Evolutionary conservation across 2,113 vertebrate genomes (phyloP).

Genomic region (Gobiocypris rarus): DNA sequence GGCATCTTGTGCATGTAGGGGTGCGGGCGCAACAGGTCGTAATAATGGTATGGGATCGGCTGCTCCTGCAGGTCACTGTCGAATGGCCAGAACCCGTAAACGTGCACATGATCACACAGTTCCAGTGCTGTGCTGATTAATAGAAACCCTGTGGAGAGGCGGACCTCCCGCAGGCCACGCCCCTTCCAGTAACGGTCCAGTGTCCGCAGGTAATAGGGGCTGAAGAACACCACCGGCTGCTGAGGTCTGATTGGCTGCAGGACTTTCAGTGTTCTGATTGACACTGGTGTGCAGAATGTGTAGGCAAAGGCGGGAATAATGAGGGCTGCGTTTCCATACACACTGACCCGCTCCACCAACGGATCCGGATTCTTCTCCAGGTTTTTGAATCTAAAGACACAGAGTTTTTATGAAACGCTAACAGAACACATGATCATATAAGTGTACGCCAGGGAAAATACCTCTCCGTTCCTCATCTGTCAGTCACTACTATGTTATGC

Average conservation of each 20-base stretch:
- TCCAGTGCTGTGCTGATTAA: conserved; percentile 45
- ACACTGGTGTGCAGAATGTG: neutral
- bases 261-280: neutral
- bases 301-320: conserved; percentile 50
- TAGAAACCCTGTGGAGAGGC: conserved; percentile 52
- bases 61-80: neutral
- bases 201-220: conserved; percentile 42
- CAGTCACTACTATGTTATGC: too few species aligned
- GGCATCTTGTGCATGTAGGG: conserved; percentile 42
- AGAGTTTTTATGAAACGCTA: neutral
- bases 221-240: conserved; percentile 48
- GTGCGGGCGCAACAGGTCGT: conserved; percentile 12
- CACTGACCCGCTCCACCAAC: conserved; percentile 15
- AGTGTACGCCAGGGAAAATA: too few species aligned
- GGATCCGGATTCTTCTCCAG: neutral
- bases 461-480: too few species aligned
- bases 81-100: conserved; percentile 61
- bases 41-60: conserved; percentile 50
- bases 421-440: neutral
- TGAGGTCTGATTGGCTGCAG: conserved; percentile 23
- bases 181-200: conserved; percentile 33
- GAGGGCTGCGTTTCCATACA: conserved; percentile 33
- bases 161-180: conserved; percentile 13
- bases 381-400: conserved; percentile 3
- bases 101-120: conserved; percentile 48